These are phyloP conservation scores for Calyptommatus sinebrachiatus DNA, from an alignment of 2,113 vertebrate species.

Conservation along the genomic window DNA sequence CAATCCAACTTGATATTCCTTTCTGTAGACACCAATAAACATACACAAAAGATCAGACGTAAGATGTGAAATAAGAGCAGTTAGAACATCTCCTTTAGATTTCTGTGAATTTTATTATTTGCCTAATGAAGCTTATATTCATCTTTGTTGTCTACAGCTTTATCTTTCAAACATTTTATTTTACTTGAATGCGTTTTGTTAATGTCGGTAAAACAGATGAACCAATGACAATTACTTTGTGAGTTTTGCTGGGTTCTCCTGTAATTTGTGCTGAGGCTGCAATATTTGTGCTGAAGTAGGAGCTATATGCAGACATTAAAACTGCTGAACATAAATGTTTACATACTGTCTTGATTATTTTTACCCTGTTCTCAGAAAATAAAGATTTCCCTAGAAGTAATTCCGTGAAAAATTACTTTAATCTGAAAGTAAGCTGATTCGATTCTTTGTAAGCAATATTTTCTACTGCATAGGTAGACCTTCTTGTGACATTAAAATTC, in stretches of 20 bases:
- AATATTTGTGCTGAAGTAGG: constrained; percentile 29
- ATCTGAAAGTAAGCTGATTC: neutral
- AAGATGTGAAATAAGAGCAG: neutral
- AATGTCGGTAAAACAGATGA: constrained; percentile 39
- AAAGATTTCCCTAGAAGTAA: constrained; percentile 6
- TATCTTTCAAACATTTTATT: constrained; percentile 23
- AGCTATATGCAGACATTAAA: constrained; percentile 15
- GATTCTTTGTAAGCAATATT: neutral
- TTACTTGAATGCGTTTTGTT: constrained; percentile 27
- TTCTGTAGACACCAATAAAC: neutral
- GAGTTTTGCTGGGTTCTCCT: constrained; percentile 36
- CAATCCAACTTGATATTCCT: neutral
- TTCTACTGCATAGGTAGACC: neutral
- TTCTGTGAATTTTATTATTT: constrained; percentile 35
- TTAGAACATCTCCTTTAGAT: constrained; percentile 11
- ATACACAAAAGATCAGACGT: neutral
- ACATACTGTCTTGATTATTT: neutral
- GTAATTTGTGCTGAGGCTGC: constrained; percentile 23
- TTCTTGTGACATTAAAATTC: neutral
- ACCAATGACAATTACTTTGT: constrained; percentile 19
- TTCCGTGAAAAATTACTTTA: neutral
- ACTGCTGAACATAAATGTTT: constrained; percentile 34
- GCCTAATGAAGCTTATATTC: constrained; percentile 15
- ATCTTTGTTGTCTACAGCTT: constrained; percentile 19
- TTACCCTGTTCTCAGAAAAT: neutral